A percentile compares a stretch with the other conserved stretches of the same genome.
Evolutionary conservation across 2,888 invertebrate genomes (phyloP).

Genomic region (Oxytorus armatus): DNA sequence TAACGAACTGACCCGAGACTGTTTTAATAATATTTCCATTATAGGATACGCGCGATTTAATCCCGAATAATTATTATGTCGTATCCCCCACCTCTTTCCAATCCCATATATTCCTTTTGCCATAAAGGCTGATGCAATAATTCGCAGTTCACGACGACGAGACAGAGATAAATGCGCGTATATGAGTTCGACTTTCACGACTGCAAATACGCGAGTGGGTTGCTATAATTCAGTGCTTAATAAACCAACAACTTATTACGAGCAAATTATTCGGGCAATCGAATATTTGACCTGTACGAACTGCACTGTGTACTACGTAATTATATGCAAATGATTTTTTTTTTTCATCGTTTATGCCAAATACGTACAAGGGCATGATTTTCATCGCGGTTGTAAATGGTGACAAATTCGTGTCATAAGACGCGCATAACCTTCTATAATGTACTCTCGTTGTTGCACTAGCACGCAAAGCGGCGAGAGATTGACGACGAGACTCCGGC

Average conservation of each 20-base stretch:
- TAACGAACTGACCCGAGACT: slow-evolving; percentile 22
- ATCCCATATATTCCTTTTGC: slow-evolving; percentile 38
- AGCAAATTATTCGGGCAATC: slow-evolving; percentile 38
- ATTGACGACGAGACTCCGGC: slow-evolving; percentile 25
- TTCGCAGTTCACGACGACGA: slow-evolving; percentile 19
- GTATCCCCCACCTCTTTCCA: slow-evolving; percentile 7
- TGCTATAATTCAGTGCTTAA: slow-evolving; percentile 54
- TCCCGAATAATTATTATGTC: slow-evolving; percentile 45
- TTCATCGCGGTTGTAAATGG: slow-evolving; percentile 45
- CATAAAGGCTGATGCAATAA: slow-evolving; percentile 56
- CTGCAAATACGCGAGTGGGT: slow-evolving; percentile 28
- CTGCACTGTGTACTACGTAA: slow-evolving; percentile 7
- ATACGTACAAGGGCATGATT: slow-evolving; percentile 39
- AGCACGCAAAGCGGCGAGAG: slow-evolving; percentile 10
- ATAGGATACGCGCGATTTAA: slow-evolving; percentile 26
- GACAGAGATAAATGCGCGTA: slow-evolving; percentile 26
- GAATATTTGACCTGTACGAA: slow-evolving; percentile 40
- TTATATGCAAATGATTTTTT: slow-evolving; percentile 15
- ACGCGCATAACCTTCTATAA: slow-evolving; percentile 19
- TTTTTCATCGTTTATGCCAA: slow-evolving; percentile 6
- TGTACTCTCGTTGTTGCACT: slow-evolving; percentile 31
- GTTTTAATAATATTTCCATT: slow-evolving; percentile 41
- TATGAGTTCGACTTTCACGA: slow-evolving; percentile 42
- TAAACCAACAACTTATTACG: slow-evolving; percentile 51
- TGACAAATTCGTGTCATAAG: slow-evolving; percentile 54